Conservation (phyloP, 2,113 vertebrate genomes). For the Centrocercus urophasianus region DNA sequence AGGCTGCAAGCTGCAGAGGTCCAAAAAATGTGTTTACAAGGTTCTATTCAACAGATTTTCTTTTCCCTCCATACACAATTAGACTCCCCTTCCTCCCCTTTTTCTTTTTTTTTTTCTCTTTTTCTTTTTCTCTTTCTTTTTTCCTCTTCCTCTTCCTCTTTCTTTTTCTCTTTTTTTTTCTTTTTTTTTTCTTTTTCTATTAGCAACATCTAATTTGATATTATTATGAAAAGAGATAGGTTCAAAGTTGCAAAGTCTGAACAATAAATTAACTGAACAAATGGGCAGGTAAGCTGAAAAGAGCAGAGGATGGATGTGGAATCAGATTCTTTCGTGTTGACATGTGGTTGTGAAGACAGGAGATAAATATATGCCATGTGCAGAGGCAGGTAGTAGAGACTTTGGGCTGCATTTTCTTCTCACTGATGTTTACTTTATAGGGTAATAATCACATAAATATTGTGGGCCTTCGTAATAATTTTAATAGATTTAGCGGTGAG, state of each 20-base stretch:
- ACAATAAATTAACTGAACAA: not conserved
- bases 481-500: not conserved
- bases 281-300: not conserved
- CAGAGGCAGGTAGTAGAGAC: not conserved
- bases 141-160: not conserved
- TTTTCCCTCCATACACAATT: not conserved
- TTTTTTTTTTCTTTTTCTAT: not conserved
- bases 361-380: fast-evolving
- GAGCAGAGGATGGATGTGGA: not conserved
- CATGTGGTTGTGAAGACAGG: not conserved
- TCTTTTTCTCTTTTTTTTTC: not conserved
- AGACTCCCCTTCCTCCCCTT: too few species aligned
- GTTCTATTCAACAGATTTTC: not conserved
- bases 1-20: not conserved
- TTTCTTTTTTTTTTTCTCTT: not conserved
- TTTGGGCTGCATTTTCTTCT: not conserved
- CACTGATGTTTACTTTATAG: not conserved
- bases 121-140: not conserved
- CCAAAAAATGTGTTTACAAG: not conserved
- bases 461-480: not conserved
- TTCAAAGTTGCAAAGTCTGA: not conserved
- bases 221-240: not conserved
- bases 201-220: not conserved
- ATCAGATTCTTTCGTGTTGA: not conserved
- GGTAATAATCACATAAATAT: not conserved